These are phyloP conservation scores for Mesochorus sp. DNA, from an alignment of 2,888 invertebrate species.

Conservation along the genomic window DNA sequence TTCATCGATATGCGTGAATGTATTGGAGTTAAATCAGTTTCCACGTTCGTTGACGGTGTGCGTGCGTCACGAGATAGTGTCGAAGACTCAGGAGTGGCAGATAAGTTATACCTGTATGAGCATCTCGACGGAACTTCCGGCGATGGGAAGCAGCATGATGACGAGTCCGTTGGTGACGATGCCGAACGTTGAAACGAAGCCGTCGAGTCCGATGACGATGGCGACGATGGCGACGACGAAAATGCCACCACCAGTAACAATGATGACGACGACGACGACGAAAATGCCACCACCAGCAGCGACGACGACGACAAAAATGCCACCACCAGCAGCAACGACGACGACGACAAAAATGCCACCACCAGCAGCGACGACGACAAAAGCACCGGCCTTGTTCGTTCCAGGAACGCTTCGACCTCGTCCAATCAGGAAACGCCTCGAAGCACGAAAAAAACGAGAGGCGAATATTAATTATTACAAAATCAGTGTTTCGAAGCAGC, in stretches of 20 bases:
- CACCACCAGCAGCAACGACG: background rate
- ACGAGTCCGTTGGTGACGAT: too few relatives aligned
- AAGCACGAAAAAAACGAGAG: slow-evolving; percentile 1
- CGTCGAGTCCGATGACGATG: background rate
- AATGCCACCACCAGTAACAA: background rate
- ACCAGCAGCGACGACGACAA: background rate
- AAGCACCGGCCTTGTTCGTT: slow-evolving; percentile 14
- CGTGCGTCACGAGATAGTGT: slow-evolving; percentile 69
- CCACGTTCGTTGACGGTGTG: slow-evolving; percentile 74
- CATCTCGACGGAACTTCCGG: slow-evolving; percentile 69
- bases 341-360: background rate
- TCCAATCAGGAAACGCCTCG: too few relatives aligned
- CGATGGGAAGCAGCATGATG: slow-evolving; percentile 19
- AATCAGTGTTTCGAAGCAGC: background rate
- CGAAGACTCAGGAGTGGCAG: slow-evolving; percentile 73
- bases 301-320: background rate
- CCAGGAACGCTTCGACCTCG: too few relatives aligned
- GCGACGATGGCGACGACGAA: background rate
- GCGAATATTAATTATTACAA: background rate
- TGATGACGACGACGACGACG: background rate
- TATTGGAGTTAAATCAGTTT: slow-evolving; percentile 72
- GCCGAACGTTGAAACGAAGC: background rate
- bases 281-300: slow-evolving; percentile 10
- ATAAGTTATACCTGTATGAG: slow-evolving; percentile 73
- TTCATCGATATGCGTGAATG: slow-evolving; percentile 72